phyloP scores from a whole-genome alignment of 2,113 vertebrate genomes.

The Phycodurus eques region DNA sequence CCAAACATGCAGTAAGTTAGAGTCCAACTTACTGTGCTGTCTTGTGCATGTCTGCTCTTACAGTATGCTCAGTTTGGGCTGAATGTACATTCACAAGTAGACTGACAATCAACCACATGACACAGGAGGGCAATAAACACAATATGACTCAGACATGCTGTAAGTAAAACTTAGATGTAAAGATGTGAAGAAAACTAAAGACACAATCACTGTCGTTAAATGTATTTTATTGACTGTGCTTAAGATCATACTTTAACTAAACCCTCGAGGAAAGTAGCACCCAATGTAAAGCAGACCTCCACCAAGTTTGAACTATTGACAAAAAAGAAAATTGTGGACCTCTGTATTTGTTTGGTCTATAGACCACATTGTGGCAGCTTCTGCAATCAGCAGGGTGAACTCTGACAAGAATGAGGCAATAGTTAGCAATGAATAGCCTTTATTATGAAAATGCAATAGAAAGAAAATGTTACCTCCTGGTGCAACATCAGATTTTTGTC shows the following conservation, averaged over 20 bases:
- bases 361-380: background rate
- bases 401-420: too few species aligned
- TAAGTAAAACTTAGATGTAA: conserved; percentile 24
- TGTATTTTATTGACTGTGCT: background rate
- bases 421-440: too few species aligned
- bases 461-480: too few species aligned
- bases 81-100: background rate
- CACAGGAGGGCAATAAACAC: conserved; percentile 12
- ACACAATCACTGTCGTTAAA: background rate
- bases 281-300: background rate
- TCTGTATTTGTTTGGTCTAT: background rate
- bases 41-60: conserved; percentile 22
- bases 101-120: conserved; percentile 11
- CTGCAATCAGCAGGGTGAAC: background rate
- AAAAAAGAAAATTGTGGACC: too few species aligned
- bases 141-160: conserved; percentile 9
- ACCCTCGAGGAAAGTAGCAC: background rate
- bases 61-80: conserved; percentile 14
- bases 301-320: too few species aligned
- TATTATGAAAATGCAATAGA: too few species aligned
- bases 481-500: background rate
- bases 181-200: background rate
- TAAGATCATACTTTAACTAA: background rate
- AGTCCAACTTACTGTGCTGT: background rate
- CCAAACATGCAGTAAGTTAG: conserved; percentile 25